Percentiles rank a stretch among this genome's conserved stretches.
These are phyloP conservation scores for Microtus obscurus DNA, from an alignment of 2,797 vertebrate genomes.

Conservation along the genomic window DNA sequence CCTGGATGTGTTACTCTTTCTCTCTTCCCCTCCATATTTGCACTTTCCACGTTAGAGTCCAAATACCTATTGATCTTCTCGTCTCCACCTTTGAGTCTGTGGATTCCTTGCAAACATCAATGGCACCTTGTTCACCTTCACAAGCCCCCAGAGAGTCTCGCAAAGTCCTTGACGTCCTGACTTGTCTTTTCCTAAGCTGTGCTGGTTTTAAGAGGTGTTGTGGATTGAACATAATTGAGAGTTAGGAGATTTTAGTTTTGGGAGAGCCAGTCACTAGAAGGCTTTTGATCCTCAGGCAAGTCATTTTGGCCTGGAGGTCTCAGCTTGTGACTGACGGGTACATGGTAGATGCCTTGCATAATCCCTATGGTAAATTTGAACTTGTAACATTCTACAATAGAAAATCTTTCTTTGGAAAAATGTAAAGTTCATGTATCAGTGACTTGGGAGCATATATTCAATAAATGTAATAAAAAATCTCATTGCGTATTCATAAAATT, in stretches of 20 bases:
- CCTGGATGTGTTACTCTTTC: neutral
- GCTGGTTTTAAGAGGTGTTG: neutral
- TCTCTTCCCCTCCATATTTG: neutral
- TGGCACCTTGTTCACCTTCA: neutral
- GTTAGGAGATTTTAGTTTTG: neutral
- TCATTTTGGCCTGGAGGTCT: neutral
- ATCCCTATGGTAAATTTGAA: neutral
- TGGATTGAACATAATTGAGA: neutral
- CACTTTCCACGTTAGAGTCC: constrained; percentile 4
- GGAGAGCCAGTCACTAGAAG: neutral
- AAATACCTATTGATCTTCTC: neutral
- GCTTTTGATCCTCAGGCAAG: neutral
- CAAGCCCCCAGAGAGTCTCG: neutral
- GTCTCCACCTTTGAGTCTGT: neutral
- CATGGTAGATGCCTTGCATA: neutral
- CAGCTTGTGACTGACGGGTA: neutral
- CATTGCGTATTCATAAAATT: constrained; percentile 27
- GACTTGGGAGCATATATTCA: neutral
- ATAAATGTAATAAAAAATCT: neutral
- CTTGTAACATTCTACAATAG: neutral
- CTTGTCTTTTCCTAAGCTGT: neutral
- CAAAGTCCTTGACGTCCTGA: neutral
- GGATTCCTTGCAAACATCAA: neutral
- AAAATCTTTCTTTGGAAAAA: constrained; percentile 28
- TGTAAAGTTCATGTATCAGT: neutral